Evolutionary conservation across 2,888 invertebrate species (phyloP), one percentile per base, ranked within the genome.

Genomic region (Ditylenchus weischeri): DNA sequence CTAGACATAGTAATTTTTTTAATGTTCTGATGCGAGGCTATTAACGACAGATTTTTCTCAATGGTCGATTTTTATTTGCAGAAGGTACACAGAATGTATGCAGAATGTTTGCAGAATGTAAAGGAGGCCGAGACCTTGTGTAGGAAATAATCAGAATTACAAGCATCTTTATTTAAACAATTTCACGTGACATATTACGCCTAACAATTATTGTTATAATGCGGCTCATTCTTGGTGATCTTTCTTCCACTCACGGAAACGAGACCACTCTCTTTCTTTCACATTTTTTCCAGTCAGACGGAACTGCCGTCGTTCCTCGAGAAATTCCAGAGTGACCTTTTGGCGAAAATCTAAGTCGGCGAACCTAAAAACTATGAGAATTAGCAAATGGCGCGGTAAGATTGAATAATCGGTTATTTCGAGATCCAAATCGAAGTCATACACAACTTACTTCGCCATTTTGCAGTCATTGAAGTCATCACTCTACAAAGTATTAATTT

Each of bases 161-260:
- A 21, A 19, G 6, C 6, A 54, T 54, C 10, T 21, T 23, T 13
- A 63, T 63, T 63, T 18, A 35, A 35, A 21, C 48, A 51, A 19
- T 35, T 62, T 18, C 29, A 49, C 7, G 21, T 19, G 15, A 38
- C 29, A 66, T 38, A 35, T 50, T 66, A 21, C 23, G 23, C 18
- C 19, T 8, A 21, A 54, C 19, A 66, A 36, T 29, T 47, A 6
- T 21, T 1, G 21, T 23, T 6, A 5, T 64, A n/a, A 8, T 38
- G 8, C 43, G 13, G n/a, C n/a, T n/a, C n/a, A 13, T 58, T 43
- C 35, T 7, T 47, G 49, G 35, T 73, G 66, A 10, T 57, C 10
- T 62, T 70, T 69, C 65, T 79, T 81, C 81, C 81, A 81, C 49
- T 79, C 71, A 29, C 78, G 68, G 62, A 70, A 81, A 54, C 78